Evolutionary conservation across 2,888 invertebrate genomes (phyloP).

Genomic region (Perizoma affinitatum): DNA sequence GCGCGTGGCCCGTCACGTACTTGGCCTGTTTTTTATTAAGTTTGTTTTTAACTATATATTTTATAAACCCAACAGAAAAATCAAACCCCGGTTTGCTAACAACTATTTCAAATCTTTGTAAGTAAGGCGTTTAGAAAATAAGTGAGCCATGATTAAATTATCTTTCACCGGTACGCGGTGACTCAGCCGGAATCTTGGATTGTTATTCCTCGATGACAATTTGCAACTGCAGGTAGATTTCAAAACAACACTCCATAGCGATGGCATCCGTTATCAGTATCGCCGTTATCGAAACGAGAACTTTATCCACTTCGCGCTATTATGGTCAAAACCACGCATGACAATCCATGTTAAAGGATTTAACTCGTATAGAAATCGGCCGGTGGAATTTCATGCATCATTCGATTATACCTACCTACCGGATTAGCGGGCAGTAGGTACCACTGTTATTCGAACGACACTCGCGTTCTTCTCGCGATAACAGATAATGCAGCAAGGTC

Average conservation of each 20-base stretch:
- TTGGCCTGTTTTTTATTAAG: too few relatives aligned
- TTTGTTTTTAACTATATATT: too few relatives aligned
- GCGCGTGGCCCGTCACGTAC: too few relatives aligned
- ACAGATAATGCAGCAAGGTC: slow-evolving; percentile 66
- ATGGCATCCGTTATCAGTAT: slow-evolving; percentile 35
- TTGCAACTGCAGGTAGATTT: slow-evolving; percentile 56
- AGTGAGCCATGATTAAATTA: slow-evolving; percentile 28
- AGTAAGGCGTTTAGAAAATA: too few relatives aligned
- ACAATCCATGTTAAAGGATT: slow-evolving; percentile 36
- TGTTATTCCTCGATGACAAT: slow-evolving; percentile 40
- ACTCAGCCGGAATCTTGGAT: slow-evolving; percentile 42
- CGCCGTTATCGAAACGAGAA: slow-evolving; percentile 39
- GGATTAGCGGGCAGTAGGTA: slow-evolving; percentile 25
- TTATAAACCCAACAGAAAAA: too few relatives aligned
- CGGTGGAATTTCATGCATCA: slow-evolving; percentile 34
- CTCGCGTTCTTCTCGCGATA: slow-evolving; percentile 52
- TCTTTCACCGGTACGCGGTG: slow-evolving; percentile 36
- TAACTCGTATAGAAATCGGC: slow-evolving; percentile 33
- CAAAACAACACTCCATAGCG: slow-evolving; percentile 55
- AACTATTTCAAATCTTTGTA: too few relatives aligned
- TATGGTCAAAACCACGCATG: slow-evolving; percentile 20
- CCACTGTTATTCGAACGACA: slow-evolving; percentile 32
- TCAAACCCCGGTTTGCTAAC: too few relatives aligned
- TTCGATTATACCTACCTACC: slow-evolving; percentile 14
- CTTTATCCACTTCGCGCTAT: slow-evolving; percentile 33